Conservation (phyloP, 92 coral and sea anemone genomes). For the Palythoa caribaeorum region DNA sequence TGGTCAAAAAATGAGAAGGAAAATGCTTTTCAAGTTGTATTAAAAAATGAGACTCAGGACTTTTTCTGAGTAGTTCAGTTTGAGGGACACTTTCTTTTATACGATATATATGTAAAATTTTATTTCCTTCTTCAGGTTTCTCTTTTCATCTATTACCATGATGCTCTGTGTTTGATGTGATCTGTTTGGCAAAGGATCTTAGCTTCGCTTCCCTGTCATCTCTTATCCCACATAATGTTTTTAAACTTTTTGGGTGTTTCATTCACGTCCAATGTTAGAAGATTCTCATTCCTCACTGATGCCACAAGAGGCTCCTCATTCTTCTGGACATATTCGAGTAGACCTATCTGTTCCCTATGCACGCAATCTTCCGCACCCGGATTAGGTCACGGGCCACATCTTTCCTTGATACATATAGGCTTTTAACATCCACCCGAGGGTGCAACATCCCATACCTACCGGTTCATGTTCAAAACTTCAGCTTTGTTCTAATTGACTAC, state of each 20-base stretch:
- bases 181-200: constrained; percentile 43
- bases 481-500: constrained; percentile 50
- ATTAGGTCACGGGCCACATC: constrained; percentile 47
- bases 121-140: no score
- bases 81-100: no score
- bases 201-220: constrained; percentile 22
- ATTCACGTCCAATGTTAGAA: background rate
- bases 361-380: constrained; percentile 48
- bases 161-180: constrained; percentile 23
- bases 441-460: constrained; percentile 37
- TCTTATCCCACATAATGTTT: background rate
- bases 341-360: constrained; percentile 31
- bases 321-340: constrained; percentile 20
- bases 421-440: constrained; percentile 40
- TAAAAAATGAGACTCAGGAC: no score
- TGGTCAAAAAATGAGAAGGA: no score
- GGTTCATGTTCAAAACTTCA: constrained; percentile 27
- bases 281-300: constrained; percentile 32
- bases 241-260: constrained; percentile 14
- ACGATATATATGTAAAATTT: no score
- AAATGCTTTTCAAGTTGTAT: no score
- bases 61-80: no score
- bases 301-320: constrained; percentile 28
- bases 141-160: background rate
- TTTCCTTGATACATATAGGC: constrained; percentile 42